A percentile compares a stretch with the other conserved stretches of the same genome.
Evolutionary conservation across 2,797 vertebrate species (phyloP).

Genomic region (Manis crassicaudata): DNA sequence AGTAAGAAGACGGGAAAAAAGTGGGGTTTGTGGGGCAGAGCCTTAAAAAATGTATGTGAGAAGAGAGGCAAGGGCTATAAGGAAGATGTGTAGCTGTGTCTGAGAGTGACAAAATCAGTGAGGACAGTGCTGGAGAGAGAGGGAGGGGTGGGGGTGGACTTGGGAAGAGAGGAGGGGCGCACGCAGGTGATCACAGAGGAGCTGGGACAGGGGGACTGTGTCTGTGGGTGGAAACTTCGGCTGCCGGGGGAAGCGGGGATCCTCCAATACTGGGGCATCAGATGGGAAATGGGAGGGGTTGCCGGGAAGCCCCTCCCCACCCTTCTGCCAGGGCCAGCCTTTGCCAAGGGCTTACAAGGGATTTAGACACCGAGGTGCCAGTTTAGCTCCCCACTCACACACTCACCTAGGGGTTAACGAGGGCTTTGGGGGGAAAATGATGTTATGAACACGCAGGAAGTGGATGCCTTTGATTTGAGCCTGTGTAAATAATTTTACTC

Average conservation of each 20-base stretch:
- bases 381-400: not conserved
- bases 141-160: not conserved
- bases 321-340: not conserved
- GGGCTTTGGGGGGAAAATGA: not conserved
- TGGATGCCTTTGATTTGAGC: not conserved
- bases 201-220: not conserved
- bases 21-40: not conserved
- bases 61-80: not conserved
- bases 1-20: not conserved
- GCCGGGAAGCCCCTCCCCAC: no score
- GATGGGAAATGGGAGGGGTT: not conserved
- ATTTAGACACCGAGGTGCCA: not conserved
- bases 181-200: accelerated
- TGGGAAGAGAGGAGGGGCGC: not conserved
- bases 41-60: not conserved
- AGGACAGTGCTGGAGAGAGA: not conserved
- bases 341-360: not conserved
- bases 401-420: not conserved
- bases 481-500: not conserved
- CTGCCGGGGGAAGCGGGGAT: not conserved
- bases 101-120: not conserved
- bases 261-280: not conserved
- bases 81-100: not conserved
- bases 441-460: not conserved
- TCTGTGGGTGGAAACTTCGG: not conserved